phyloP scores from a whole-genome alignment of 2,113 vertebrate genomes.

The Thinocorus orbignyianus region DNA sequence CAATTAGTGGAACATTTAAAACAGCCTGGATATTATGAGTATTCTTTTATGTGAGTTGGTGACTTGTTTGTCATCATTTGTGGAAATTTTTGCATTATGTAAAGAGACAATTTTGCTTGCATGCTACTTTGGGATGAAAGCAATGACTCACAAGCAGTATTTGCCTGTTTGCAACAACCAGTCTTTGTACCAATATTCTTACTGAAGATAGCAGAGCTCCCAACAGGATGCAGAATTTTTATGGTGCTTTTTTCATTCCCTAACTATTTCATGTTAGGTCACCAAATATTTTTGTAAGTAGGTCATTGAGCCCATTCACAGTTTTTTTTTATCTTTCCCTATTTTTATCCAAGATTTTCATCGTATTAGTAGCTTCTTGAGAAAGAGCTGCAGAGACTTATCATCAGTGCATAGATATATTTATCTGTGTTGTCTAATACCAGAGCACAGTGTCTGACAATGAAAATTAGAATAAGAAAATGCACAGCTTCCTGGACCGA shows the following conservation, averaged over 20 bases:
- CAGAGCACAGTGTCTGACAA: background rate
- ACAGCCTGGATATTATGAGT: background rate
- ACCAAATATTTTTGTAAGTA: conserved; percentile 59
- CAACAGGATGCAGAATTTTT: conserved; percentile 43
- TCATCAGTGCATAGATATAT: background rate
- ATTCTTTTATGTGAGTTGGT: background rate
- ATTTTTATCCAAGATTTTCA: background rate
- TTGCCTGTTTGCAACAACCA: conserved; percentile 8
- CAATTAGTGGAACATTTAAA: background rate
- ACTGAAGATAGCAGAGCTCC: background rate
- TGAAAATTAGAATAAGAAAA: background rate
- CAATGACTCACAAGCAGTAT: conserved; percentile 27
- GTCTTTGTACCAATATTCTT: conserved; percentile 26
- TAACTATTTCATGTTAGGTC: conserved; percentile 52
- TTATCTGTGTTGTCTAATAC: background rate
- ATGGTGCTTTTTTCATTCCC: background rate
- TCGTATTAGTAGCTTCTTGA: background rate
- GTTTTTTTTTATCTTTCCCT: background rate
- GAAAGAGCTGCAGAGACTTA: background rate
- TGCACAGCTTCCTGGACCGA: background rate
- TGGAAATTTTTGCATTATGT: conserved; percentile 4
- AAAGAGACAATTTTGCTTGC: background rate
- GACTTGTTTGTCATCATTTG: conserved; percentile 1
- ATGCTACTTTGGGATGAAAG: conserved; percentile 37
- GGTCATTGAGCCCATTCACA: conserved; percentile 25